phyloP scores from a whole-genome alignment of 1,140 invertebrate species.

The Rhagoletis pomonella region DNA sequence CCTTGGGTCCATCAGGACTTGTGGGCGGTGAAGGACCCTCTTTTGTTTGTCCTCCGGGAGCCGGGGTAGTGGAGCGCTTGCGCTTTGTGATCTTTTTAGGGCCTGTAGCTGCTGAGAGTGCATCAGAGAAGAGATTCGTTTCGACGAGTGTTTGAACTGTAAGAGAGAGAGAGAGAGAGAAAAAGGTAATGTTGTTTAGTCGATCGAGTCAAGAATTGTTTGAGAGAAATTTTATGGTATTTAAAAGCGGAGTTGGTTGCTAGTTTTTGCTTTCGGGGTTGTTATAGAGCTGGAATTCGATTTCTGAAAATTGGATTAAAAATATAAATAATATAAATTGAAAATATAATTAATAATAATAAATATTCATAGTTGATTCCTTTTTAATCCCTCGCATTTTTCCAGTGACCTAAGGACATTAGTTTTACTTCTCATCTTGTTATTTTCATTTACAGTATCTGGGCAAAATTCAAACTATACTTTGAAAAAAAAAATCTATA shows the following conservation, averaged over 20 bases:
- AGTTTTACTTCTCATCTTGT: too few species aligned
- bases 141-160: slow-evolving; percentile 87
- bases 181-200: background rate
- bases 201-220: too few species aligned
- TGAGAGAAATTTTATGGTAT: background rate
- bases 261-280: slow-evolving; percentile 17
- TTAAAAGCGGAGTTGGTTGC: background rate
- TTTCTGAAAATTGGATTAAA: too few species aligned
- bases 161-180: slow-evolving; percentile 68
- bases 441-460: too few species aligned
- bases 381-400: too few species aligned
- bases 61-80: slow-evolving; percentile 82
- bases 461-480: too few species aligned
- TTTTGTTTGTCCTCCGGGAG: slow-evolving; percentile 78
- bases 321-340: too few species aligned
- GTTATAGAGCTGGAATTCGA: too few species aligned
- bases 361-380: too few species aligned
- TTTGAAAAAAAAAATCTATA: too few species aligned
- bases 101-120: slow-evolving; percentile 83
- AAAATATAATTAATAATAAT: too few species aligned
- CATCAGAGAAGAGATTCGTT: slow-evolving; percentile 94
- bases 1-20: slow-evolving; percentile 61
- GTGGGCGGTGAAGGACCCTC: slow-evolving; percentile 73
- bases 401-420: too few species aligned
- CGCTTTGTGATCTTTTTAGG: slow-evolving; percentile 83